Base-by-base conservation (phyloP, 1,140 invertebrate genomes). In the Psix sp. region DNA sequence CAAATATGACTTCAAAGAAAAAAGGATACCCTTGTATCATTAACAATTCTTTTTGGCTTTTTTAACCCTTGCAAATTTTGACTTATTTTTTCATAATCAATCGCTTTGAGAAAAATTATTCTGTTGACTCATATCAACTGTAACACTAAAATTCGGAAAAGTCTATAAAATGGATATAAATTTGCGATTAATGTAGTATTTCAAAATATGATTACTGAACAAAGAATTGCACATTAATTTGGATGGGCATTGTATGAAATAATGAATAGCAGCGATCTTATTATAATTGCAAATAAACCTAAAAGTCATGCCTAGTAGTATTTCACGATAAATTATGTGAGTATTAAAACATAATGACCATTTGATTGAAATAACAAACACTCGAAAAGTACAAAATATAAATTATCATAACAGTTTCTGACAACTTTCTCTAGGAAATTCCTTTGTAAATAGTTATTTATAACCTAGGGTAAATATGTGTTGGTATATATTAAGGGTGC, bases 401-500 rank as follows among this genome's bases (percentile, higher is more conserved):
- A 70, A 68, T 70, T 70, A 62, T 54, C 20, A 62, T 62, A 62
- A 35, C 17, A 18, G 26, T 42, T 52, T 59, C 35, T 20, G 39
- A 40, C 54, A 56, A 51, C 48, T 43, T 62, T 62, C 33, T 49
- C 56, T 31, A 35, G 0, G 40, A 70, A 26, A 60, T 48, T 57
- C 48, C 56, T 62, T 70, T 70, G 56, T 70, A 48, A 70, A 70
- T 70, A 42, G 66, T 70, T 70, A 70, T 70, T 70, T 70, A 70
- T 70, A 70, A 62, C 56, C 48, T 11, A 7, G 48, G 63, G 66
- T 62, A 68, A 67, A 60, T 68, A 46, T 68, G 45, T 70, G 56
- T 70, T 60, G 60, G 48, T 70, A 70, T 62, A 62, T 62, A 70
- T 62, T 70, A 70, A 70, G 66, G 66, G 66, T 70, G 66, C 66